phyloP scores from a whole-genome alignment of 2,113 vertebrate species.

The Hemiprocne comata region DNA sequence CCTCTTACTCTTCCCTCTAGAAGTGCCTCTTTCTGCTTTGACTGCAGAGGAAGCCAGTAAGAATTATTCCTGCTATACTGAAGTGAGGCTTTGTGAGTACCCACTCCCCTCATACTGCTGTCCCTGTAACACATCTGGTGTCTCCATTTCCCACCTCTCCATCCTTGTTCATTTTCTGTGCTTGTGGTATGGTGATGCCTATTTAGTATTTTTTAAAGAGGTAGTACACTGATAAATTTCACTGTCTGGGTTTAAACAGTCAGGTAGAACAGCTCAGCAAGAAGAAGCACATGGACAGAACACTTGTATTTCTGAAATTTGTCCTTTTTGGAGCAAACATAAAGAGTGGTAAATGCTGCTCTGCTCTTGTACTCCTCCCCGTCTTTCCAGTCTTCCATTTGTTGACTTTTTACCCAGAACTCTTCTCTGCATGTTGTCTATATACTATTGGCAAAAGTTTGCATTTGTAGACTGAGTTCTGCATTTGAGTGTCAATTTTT shows the following conservation, averaged over 20 bases:
- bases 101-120: neutral
- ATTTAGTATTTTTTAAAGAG: neutral
- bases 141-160: neutral
- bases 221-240: neutral
- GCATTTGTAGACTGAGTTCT: neutral
- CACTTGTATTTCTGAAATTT: neutral
- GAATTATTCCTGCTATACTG: neutral
- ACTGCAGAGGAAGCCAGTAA: neutral
- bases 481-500: neutral
- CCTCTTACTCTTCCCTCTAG: neutral
- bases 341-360: neutral
- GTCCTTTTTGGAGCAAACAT: neutral
- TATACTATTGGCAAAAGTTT: neutral
- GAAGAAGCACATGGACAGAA: neutral
- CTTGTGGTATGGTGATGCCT: neutral
- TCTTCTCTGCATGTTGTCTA: neutral
- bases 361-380: neutral
- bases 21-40: neutral
- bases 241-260: neutral
- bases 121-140: no score
- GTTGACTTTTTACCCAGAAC: neutral
- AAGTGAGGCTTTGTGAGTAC: neutral
- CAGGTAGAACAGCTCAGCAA: fast-evolving
- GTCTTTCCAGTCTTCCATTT: neutral
- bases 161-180: neutral